Evolutionary conservation across 2,888 invertebrate species (phyloP).

Genomic region (Mythimna albipuncta): DNA sequence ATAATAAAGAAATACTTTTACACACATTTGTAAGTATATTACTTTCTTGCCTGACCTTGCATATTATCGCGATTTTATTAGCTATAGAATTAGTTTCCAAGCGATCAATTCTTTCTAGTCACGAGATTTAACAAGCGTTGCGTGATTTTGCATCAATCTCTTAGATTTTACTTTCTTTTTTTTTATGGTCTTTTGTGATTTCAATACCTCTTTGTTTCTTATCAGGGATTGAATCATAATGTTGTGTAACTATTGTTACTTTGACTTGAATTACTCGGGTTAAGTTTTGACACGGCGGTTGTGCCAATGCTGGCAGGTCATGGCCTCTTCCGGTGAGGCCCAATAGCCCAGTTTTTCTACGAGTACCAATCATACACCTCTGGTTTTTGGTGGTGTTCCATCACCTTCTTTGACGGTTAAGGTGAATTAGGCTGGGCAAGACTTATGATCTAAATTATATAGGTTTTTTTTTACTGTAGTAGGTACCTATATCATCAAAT

Average conservation of each 20-base stretch:
- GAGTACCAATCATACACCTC: too few species aligned
- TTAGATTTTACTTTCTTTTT: slow-evolving; percentile 39
- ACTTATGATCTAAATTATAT: neutral
- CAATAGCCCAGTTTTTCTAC: neutral
- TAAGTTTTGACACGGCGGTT: neutral
- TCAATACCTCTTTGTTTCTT: slow-evolving; percentile 20
- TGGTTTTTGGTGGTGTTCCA: too few species aligned
- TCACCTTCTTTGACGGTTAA: neutral
- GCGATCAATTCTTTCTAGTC: slow-evolving; percentile 31
- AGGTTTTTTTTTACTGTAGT: neutral
- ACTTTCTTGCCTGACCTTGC: slow-evolving; percentile 11
- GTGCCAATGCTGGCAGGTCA: neutral
- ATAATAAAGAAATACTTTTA: slow-evolving; percentile 8
- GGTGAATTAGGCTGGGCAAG: neutral
- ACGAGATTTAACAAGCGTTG: slow-evolving; percentile 36
- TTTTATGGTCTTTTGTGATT: slow-evolving; percentile 31
- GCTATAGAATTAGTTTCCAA: slow-evolving; percentile 13
- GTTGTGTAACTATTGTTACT: neutral
- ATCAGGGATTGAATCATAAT: slow-evolving; percentile 16
- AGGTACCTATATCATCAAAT: too few species aligned
- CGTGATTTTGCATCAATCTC: slow-evolving; percentile 41
- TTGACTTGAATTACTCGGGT: neutral
- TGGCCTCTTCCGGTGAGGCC: neutral
- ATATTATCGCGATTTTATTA: slow-evolving; percentile 17
- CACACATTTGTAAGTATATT: neutral